Conservation (phyloP, 2,888 invertebrate genomes). For the Platynereis dumerilii region DNA sequence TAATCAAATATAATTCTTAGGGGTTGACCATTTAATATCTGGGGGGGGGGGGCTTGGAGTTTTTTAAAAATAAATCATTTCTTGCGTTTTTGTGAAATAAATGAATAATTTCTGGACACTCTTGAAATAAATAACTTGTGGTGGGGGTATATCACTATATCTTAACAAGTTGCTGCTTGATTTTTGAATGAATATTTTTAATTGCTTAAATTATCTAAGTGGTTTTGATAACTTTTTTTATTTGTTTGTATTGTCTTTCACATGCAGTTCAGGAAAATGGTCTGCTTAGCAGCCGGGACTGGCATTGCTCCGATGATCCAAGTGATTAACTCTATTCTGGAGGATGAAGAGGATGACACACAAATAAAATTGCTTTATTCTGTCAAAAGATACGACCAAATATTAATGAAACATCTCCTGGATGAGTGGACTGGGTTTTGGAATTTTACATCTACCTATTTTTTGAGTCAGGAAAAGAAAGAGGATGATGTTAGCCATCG, state of each 20-base stretch:
- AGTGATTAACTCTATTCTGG: conserved; percentile 70
- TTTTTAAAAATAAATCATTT: too few species aligned
- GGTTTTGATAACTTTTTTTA: too few species aligned
- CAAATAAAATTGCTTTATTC: conserved; percentile 72
- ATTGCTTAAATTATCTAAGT: too few species aligned
- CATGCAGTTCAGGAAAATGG: conserved; percentile 43
- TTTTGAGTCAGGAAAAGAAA: conserved; percentile 63
- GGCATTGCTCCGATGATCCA: conserved; percentile 77
- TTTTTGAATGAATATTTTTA: too few species aligned
- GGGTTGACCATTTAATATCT: too few species aligned
- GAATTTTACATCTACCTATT: conserved; percentile 77
- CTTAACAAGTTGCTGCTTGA: too few species aligned
- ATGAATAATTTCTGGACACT: too few species aligned
- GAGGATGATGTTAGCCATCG: conserved; percentile 6
- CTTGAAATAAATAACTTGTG: too few species aligned
- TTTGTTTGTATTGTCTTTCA: neutral
- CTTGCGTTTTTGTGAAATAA: too few species aligned
- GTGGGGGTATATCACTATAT: too few species aligned
- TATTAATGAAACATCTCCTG: conserved; percentile 72
- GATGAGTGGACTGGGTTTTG: conserved; percentile 71
- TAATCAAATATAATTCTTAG: too few species aligned
- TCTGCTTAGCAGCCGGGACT: conserved; percentile 75
- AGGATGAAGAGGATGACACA: conserved; percentile 74
- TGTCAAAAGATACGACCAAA: conserved; percentile 68
- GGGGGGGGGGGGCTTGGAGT: too few species aligned